Percentiles rank a stretch among this genome's conserved stretches.
These are phyloP conservation scores for Nothocercus nigrocapillus DNA, from an alignment of 2,113 vertebrate species.

Conservation along the genomic window DNA sequence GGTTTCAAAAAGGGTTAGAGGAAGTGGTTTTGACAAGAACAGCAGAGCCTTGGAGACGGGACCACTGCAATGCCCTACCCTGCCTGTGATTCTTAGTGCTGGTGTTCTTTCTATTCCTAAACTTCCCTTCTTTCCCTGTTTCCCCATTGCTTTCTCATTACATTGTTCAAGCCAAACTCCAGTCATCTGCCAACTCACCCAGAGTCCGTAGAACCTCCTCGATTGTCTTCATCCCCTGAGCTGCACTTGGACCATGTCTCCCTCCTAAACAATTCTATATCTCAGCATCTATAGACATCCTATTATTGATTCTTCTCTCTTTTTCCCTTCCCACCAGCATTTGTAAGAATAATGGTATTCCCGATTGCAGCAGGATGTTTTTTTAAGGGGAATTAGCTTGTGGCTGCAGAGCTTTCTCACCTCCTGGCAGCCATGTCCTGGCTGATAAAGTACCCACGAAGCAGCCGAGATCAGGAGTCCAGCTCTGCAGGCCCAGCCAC, in stretches of 20 bases:
- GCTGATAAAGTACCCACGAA: neutral
- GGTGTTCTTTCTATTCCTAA: neutral
- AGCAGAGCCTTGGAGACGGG: neutral
- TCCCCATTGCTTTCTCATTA: neutral
- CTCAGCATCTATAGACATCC: neutral
- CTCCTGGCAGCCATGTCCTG: rapidly evolving
- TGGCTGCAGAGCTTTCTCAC: rapidly evolving
- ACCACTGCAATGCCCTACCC: rapidly evolving
- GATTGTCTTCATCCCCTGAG: neutral
- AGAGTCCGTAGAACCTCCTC: rapidly evolving
- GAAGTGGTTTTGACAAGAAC: neutral
- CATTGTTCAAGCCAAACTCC: neutral
- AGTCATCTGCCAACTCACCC: rapidly evolving
- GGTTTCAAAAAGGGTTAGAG: neutral
- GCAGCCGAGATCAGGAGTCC: neutral
- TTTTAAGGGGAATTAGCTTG: neutral
- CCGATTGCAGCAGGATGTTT: neutral
- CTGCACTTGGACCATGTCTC: rapidly evolving
- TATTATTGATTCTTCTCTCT: rapidly evolving
- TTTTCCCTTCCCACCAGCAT: neutral
- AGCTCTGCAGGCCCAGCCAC: neutral
- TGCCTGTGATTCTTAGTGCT: neutral
- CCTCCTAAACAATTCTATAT: neutral
- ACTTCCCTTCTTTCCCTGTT: neutral
- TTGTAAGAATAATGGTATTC: neutral